A percentile compares a stretch with the other conserved stretches of the same genome.
Conservation (phyloP, 2,888 invertebrate genomes). For the Lasioglossum malachurum region DNA sequence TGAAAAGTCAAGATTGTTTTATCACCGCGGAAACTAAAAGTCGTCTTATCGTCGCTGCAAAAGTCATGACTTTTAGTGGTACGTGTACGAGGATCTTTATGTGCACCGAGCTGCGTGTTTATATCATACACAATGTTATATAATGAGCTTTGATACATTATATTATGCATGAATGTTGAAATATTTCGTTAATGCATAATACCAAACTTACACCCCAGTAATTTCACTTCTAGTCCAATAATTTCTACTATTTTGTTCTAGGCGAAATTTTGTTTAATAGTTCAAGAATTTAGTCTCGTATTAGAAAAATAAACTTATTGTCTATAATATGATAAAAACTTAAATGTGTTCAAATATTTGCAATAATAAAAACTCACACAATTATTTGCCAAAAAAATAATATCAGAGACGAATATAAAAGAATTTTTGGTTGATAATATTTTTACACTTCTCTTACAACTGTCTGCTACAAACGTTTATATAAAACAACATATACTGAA, state of each 20-base stretch:
- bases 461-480: background rate
- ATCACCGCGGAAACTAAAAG: slow-evolving; percentile 53
- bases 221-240: background rate
- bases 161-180: background rate
- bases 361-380: no score
- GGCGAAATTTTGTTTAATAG: background rate
- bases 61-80: background rate
- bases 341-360: no score
- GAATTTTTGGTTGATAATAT: background rate
- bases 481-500: background rate
- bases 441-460: no score
- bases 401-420: no score
- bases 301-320: background rate
- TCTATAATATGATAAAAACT: background rate
- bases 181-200: background rate
- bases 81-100: background rate
- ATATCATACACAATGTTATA: background rate
- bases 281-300: background rate
- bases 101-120: background rate
- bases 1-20: slow-evolving; percentile 3
- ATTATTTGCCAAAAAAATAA: no score
- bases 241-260: background rate
- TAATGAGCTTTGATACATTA: background rate
- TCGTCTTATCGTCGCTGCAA: background rate
- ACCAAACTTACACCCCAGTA: background rate